A percentile compares a stretch with the other conserved stretches of the same genome.
Evolutionary conservation across 1,140 invertebrate genomes (phyloP).

Genomic region (Elysia chlorotica): DNA sequence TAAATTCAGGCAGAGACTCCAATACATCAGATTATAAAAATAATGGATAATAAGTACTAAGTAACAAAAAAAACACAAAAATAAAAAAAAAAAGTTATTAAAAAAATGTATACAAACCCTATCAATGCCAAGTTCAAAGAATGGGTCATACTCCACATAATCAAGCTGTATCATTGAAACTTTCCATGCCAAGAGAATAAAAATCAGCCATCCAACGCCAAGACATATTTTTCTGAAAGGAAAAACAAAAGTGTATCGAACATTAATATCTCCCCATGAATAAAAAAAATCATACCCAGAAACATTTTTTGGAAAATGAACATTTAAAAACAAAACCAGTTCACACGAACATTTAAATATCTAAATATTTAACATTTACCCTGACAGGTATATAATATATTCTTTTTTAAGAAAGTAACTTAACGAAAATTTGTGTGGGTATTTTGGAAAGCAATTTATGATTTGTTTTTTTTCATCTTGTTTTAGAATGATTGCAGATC

Average conservation of each 20-base stretch:
- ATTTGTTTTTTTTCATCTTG: too few relatives aligned
- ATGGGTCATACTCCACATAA: slow-evolving; percentile 98
- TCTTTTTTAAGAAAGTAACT: too few relatives aligned
- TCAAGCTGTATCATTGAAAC: slow-evolving; percentile 97
- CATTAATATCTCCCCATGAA: not conserved
- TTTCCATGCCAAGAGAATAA: slow-evolving; percentile 90
- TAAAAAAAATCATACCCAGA: not conserved
- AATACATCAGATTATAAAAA: too few relatives aligned
- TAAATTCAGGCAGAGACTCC: too few relatives aligned
- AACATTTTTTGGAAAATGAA: not conserved
- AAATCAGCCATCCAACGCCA: slow-evolving; percentile 84
- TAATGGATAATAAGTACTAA: too few relatives aligned
- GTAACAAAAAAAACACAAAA: too few relatives aligned
- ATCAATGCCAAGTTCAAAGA: slow-evolving; percentile 91
- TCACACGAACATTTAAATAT: not conserved
- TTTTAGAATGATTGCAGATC: too few relatives aligned
- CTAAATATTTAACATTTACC: not conserved
- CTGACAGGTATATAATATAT: not conserved
- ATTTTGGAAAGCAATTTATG: too few relatives aligned
- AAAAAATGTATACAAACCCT: slow-evolving; percentile 66
- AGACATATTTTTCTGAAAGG: slow-evolving; percentile 70
- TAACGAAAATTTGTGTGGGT: too few relatives aligned
- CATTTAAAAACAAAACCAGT: not conserved
- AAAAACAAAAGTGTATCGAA: not conserved
- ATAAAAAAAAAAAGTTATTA: slow-evolving; percentile 5